phyloP scores from a whole-genome alignment of 2,113 vertebrate species.

The Salvelinus alpinus region DNA sequence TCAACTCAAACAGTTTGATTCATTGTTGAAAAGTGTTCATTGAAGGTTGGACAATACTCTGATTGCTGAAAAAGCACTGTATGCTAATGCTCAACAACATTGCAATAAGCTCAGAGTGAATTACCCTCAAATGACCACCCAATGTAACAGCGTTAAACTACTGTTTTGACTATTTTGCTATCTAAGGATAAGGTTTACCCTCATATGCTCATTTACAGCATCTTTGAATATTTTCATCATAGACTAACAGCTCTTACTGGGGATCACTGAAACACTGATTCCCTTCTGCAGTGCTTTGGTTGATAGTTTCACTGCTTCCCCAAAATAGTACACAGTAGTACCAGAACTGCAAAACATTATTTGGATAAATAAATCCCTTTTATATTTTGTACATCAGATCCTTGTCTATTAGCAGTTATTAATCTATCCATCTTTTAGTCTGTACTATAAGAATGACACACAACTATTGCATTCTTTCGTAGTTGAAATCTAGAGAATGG shows the following conservation, averaged over 20 bases:
- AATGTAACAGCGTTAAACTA: neutral
- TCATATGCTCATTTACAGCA: neutral
- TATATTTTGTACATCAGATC: neutral
- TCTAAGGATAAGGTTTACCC: neutral
- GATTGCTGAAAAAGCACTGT: too few species aligned
- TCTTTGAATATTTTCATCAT: neutral
- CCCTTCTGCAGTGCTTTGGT: neutral
- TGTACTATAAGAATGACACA: neutral
- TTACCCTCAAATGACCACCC: neutral
- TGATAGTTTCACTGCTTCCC: neutral
- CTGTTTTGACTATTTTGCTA: neutral
- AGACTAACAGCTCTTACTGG: neutral
- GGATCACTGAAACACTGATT: too few species aligned
- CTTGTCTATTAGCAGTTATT: neutral
- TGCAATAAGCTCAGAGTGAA: neutral
- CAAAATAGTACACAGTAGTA: neutral
- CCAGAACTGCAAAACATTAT: constrained; percentile 15
- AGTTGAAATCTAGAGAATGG: constrained; percentile 12
- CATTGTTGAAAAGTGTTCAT: too few species aligned
- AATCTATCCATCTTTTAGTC: neutral
- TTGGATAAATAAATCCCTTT: neutral
- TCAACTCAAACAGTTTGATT: too few species aligned
- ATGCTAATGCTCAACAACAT: neutral
- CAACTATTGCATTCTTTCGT: neutral
- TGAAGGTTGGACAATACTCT: too few species aligned